A percentile compares a stretch with the other conserved stretches of the same genome.
phyloP scores from a whole-genome alignment of 2,888 invertebrate genomes.

The Rhaphigaster nebulosa region DNA sequence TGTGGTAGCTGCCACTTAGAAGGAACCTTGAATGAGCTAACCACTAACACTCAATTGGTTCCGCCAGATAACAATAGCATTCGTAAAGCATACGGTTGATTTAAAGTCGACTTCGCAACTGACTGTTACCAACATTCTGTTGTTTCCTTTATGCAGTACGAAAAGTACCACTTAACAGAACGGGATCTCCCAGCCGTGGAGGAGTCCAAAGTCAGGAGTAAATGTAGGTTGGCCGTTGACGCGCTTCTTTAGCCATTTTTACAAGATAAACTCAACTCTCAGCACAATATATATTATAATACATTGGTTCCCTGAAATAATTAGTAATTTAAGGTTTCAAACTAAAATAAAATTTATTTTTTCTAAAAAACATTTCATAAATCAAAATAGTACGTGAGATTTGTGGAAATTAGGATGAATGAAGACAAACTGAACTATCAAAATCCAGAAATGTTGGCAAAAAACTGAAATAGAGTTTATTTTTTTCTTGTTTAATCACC shows the following conservation, averaged over 20 bases:
- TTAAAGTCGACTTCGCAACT: slow-evolving; percentile 33
- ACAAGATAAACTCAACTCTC: no score
- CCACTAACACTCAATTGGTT: slow-evolving; percentile 15
- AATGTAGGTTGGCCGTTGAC: not conserved
- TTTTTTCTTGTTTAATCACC: no score
- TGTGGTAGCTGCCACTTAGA: not conserved
- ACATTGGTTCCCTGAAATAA: no score
- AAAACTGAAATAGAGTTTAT: no score
- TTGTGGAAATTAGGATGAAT: no score
- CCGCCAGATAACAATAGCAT: slow-evolving; percentile 35
- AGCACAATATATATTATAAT: no score
- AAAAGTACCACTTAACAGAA: slow-evolving; percentile 6
- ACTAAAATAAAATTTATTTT: no score
- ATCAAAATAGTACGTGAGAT: no score
- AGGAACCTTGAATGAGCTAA: slow-evolving; percentile 26
- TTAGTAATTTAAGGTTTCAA: no score
- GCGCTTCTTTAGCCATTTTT: not conserved
- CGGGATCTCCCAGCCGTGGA: slow-evolving; percentile 2
- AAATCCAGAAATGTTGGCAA: no score
- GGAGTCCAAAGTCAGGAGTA: not conserved
- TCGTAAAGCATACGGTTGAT: slow-evolving; percentile 40
- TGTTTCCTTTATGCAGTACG: slow-evolving; percentile 11
- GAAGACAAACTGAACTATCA: no score
- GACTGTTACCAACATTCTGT: slow-evolving; percentile 12
- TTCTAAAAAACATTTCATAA: no score